These are phyloP conservation scores for Phrynocephalus forsythii DNA, from an alignment of 2,797 vertebrate species.

Conservation along the genomic window DNA sequence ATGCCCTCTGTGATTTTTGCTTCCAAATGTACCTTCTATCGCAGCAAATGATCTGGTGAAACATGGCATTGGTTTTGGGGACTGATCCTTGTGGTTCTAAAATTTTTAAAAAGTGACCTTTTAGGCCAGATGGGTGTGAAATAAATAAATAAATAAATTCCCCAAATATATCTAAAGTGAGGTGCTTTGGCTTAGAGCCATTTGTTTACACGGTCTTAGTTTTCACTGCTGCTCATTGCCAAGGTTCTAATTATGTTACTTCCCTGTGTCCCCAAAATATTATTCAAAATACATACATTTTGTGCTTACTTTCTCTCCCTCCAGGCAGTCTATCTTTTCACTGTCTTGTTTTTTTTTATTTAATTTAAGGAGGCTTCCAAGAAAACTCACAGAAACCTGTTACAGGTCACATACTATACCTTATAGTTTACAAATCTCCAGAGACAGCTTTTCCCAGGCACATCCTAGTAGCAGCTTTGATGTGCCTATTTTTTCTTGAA, in stretches of 20 bases:
- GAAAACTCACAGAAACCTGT: conserved; percentile 9
- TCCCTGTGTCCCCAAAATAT: not conserved
- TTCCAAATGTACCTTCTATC: not conserved
- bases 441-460: conserved; percentile 47
- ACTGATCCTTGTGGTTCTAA: not conserved
- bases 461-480: conserved; percentile 36
- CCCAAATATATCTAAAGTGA: not conserved
- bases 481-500: conserved; percentile 30
- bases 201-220: not conserved
- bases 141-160: too few species aligned
- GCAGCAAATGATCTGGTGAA: not conserved
- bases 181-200: not conserved
- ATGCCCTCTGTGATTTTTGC: not conserved
- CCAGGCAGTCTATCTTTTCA: conserved; percentile 8
- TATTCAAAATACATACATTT: conserved; percentile 61
- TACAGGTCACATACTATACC: conserved; percentile 14
- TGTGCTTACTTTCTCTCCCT: conserved; percentile 39
- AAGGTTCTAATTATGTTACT: not conserved
- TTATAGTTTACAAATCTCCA: conserved; percentile 21
- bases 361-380: conserved; percentile 4
- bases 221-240: not conserved
- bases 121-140: too few species aligned
- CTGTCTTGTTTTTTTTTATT: not conserved
- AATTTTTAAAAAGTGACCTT: not conserved
- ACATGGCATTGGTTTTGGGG: too few species aligned